phyloP scores from a whole-genome alignment of 2,888 invertebrate genomes.

The Clusia tigrina region DNA sequence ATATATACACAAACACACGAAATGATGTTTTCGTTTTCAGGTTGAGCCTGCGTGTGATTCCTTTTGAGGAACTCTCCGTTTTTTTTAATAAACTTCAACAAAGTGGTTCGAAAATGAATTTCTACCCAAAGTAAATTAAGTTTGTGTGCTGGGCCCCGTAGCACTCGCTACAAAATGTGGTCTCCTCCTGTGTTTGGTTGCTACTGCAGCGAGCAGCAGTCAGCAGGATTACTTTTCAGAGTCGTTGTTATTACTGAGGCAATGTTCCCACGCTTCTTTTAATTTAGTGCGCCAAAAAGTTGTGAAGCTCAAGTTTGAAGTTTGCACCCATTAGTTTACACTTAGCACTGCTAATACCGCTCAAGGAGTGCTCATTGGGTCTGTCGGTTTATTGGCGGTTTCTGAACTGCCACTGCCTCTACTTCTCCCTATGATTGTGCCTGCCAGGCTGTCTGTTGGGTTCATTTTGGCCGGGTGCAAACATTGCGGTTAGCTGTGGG shows the following conservation, averaged over 20 bases:
- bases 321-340: conserved; percentile 58
- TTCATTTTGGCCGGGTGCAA: background rate
- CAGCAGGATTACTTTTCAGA: background rate
- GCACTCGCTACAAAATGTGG: conserved; percentile 46
- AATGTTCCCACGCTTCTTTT: conserved; percentile 55
- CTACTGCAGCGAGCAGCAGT: conserved; percentile 10
- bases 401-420: too few relatives aligned
- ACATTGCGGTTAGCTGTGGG: conserved; percentile 23
- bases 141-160: conserved; percentile 31
- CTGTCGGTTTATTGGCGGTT: too few relatives aligned
- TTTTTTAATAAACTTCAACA: conserved; percentile 37
- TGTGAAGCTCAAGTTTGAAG: conserved; percentile 13
- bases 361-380: too few relatives aligned
- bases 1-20: too few relatives aligned
- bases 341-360: conserved; percentile 57
- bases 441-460: background rate
- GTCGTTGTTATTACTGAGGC: background rate
- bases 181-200: conserved; percentile 13
- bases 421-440: background rate
- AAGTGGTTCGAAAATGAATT: conserved; percentile 29
- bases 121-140: conserved; percentile 28
- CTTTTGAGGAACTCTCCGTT: conserved; percentile 24
- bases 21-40: conserved; percentile 22
- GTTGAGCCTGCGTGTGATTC: conserved; percentile 7
- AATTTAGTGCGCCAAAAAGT: conserved; percentile 27